Conservation (phyloP, 2,797 vertebrate genomes). For the Tokudaia tokunoshimensis region DNA sequence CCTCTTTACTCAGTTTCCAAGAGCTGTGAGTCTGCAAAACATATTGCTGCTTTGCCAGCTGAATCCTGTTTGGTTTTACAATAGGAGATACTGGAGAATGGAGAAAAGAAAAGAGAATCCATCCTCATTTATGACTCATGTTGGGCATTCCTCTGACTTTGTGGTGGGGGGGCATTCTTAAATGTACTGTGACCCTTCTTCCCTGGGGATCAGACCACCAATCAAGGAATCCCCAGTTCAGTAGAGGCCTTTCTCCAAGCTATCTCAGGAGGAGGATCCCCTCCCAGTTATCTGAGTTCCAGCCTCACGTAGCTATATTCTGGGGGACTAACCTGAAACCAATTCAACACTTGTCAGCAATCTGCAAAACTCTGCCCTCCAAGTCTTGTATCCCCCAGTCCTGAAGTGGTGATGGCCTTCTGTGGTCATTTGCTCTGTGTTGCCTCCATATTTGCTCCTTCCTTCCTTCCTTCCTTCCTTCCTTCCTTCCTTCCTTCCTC, state of each 20-base stretch:
- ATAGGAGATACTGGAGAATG: background rate
- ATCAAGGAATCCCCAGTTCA: background rate
- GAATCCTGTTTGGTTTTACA: background rate
- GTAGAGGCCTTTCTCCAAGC: background rate
- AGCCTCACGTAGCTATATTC: background rate
- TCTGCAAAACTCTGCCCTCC: background rate
- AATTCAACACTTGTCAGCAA: background rate
- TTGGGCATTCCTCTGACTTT: background rate
- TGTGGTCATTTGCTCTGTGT: background rate
- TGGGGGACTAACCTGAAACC: background rate
- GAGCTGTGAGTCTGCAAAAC: background rate
- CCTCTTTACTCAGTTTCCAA: slow-evolving; percentile 1
- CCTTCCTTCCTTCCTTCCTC: no score
- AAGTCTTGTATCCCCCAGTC: background rate
- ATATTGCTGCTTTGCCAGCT: background rate
- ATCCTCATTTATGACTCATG: background rate
- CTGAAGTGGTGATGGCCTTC: background rate
- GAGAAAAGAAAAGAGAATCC: background rate
- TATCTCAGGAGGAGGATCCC: rapidly evolving
- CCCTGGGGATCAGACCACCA: background rate
- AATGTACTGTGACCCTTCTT: background rate
- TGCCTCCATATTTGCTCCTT: background rate
- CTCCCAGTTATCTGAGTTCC: background rate
- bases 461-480: background rate
- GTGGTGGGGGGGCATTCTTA: background rate